Evolutionary conservation across 92 coral and sea anemone species (phyloP), one percentile per base, ranked within the genome.

Genomic region (Blastomussa wellsi): DNA sequence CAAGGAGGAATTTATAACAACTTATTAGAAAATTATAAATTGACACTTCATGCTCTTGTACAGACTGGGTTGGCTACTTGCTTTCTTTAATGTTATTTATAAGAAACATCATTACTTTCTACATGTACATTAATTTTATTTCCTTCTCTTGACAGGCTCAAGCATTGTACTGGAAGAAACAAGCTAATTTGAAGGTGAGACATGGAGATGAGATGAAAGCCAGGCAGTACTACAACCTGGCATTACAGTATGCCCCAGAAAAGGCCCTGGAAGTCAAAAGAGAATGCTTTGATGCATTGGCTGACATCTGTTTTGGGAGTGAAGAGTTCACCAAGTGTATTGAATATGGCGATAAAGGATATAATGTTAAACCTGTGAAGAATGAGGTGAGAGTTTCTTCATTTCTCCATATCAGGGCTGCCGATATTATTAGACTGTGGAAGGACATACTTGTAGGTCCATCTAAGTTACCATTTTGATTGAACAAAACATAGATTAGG

Each of bases 101-200:
- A n/a, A n/a, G n/a, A n/a, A n/a, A n/a, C n/a, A n/a, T n/a, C n/a
- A n/a, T n/a, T n/a, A n/a, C n/a, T n/a, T n/a, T n/a, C n/a, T n/a
- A n/a, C n/a, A n/a, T n/a, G n/a, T n/a, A n/a, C n/a, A n/a, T 44
- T 3, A 44, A 3, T 44, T 2, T 5, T 22, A n/a, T 69, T 52
- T 81, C 26, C 39, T 22, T 19, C 39, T 83, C 37, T 38, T 10
- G 9, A 47, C 49, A 88, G 91, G 79, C 52, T 10, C 80, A 79
- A n/a, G 88, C 91, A 39, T 5, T 70, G 4, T 88, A 69, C 88
- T 88, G 91, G 91, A 84, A 78, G 32, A 72, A 49, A 29, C 79
- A 59, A 72, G 91, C 79, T 51, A 75, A 64, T 20, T 57, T 5
- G 38, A 72, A 15, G 6, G 4, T 24, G 24, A 42, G 59, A 47